Evolutionary conservation across 2,797 vertebrate genomes (phyloP), one percentile per base, ranked within the genome.

Genomic region (Varecia variegata): DNA sequence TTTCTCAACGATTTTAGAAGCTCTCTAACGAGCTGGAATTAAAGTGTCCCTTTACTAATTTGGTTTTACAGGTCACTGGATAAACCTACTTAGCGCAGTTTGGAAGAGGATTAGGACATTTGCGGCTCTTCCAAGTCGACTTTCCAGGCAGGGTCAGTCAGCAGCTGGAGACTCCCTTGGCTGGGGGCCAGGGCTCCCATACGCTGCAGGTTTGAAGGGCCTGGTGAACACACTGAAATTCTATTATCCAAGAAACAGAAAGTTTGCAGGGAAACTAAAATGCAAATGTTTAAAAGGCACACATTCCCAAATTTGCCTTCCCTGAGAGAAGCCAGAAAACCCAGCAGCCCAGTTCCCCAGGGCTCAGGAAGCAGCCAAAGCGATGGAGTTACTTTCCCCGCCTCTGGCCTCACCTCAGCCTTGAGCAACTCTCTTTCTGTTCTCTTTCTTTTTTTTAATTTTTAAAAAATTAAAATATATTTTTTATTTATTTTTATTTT

Each of bases 11-110:
- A 98, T 93, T 95, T 92, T 95, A 97, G 96, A 98, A 95, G 89
- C 91, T 90, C 79, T 97, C 97, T 98, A 97, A 95, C 56, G 56
- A 95, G 97, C 95, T 97, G 96, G 98, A 97, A 97, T 97, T 98
- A 95, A 98, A 98, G 96, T 74, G 97, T 97, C 96, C 94, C 95
- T 95, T 96, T 92, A 96, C 93, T 97, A 97, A 91, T 96, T 94
- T 96, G 92, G 97, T 96, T 98, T 97, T 85, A 80, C 97, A 97
- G 95, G 79, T 98, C 50, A 32, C 67, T 88, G 97, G 98, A 97
- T 97, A 97, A 98, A 97, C 94, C 96, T 98, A 96, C 97, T 97
- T 96, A 97, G 56, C 54, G 96, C 60, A 95, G 96, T 93, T 93
- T 81, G 54, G 96, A 97, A 97, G 95, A 97, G 97, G 95, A 95